A percentile compares a stretch with the other conserved stretches of the same genome.
phyloP scores from a whole-genome alignment of 2,888 invertebrate species.

The Lagria hirta region DNA sequence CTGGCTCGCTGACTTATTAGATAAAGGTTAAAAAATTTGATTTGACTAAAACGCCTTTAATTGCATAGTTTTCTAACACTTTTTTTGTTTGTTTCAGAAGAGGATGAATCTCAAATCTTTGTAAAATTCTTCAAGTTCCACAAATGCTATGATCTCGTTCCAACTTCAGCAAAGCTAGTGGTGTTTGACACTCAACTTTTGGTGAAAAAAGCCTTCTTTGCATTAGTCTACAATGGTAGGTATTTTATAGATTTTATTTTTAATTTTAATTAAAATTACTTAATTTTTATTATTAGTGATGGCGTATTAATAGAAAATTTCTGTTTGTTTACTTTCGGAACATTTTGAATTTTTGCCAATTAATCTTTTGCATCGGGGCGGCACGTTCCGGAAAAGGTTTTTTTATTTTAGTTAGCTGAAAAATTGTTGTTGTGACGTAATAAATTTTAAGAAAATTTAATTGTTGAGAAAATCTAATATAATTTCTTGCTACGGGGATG shows the following conservation, averaged over 20 bases:
- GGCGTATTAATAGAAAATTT: constrained; percentile 11
- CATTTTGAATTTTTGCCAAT: constrained; percentile 23
- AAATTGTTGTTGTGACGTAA: too few relatives aligned
- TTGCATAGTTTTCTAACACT: neutral
- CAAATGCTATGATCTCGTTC: constrained; percentile 99
- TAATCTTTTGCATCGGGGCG: too few relatives aligned
- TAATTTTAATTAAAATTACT: constrained; percentile 2
- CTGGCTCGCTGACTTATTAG: constrained; percentile 71
- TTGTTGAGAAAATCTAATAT: too few relatives aligned
- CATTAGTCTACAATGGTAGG: constrained; percentile 95
- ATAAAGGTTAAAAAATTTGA: constrained; percentile 54
- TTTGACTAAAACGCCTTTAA: too few relatives aligned
- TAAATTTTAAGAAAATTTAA: too few relatives aligned
- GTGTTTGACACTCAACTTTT: constrained; percentile 98
- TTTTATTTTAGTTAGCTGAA: too few relatives aligned
- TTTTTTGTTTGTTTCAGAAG: constrained; percentile 67
- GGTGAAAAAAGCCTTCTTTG: constrained; percentile 99
- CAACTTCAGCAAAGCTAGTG: constrained; percentile 97
- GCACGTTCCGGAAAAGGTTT: too few relatives aligned
- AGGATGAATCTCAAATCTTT: constrained; percentile 96
- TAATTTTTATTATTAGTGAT: constrained; percentile 3
- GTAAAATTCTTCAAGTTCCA: constrained; percentile 99
- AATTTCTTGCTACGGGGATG: too few relatives aligned
- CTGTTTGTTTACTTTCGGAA: constrained; percentile 22
- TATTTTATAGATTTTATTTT: constrained; percentile 16